Evolutionary conservation across 2,797 vertebrate species (phyloP), one percentile per base, ranked within the genome.

Genomic region (Pogonophryne albipinna): DNA sequence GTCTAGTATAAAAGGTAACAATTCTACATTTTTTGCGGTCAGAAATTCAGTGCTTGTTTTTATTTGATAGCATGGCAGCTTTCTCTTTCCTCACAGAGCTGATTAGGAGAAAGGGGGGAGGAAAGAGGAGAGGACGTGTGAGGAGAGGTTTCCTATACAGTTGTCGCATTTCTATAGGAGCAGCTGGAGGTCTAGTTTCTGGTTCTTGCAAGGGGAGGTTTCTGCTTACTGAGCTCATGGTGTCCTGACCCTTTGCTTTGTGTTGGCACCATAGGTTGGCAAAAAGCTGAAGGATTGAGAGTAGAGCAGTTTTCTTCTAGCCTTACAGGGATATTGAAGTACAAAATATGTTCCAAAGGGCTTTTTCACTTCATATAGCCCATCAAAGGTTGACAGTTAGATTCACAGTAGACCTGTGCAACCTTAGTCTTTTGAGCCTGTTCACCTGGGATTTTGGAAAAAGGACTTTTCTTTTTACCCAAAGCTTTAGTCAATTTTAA

Each of bases 171-270:
- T 77, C 71, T 60, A 65, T 79, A 60, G 66, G 66, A 19, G 73
- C 27, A 74, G 59, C 17, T n/a, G 47, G 44, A 52, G 72, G 38
- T 77, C 78, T 44, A 70, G 71, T 85, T 85, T 84, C 80, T 73
- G 47, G 70, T 70, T 69, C n/a, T 1, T 75, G 38, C 16, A 46
- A 68, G 59, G 61, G 85, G 80, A 87, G 81, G 84, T 59, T 38
- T 76, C 85, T 73, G 56, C 76, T 76, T 27, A 31, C 80, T 41
- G 41, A 20, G 15, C 45, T 80, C 16, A 62, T n/a, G 19, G 42
- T 57, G 53, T 52, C 52, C 67, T 72, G 34, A 65, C 58, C 60
- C 14, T 27, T 17, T 78, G 53, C 41, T n/a, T 27, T 60, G 46
- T 56, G 73, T 74, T 51, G 52, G 47, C 60, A 51, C 8, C 34